Base-by-base conservation (phyloP, 2,888 invertebrate species). In the Dolichopus griseipennis region DNA sequence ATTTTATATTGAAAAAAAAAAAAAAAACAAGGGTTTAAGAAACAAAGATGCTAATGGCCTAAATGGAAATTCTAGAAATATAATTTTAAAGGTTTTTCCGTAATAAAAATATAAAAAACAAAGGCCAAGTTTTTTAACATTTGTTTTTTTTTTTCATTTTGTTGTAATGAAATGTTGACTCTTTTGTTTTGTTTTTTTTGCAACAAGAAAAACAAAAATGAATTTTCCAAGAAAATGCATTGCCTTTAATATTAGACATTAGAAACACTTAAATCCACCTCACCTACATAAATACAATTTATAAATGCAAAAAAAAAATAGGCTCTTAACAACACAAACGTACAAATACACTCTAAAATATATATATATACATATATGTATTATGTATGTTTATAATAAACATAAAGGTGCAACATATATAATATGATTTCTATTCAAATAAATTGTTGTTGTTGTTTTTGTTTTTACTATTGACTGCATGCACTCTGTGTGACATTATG, bases 41-140 rank as follows among this genome's bases (percentile, higher is more conserved):
- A 52, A 52, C n/a, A 52, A 52, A 52, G 18, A 52, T 52, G 52
- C 52, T 52, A 52, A 52, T 52, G 52, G 52, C 52, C 52, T 52
- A 52, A 52, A 52, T 52, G 52, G 52, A 52, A 37, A 52, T 52
- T 52, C 52, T 52, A 52, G 52, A 15, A 27, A 52, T 52, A 18
- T 52, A 52, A 52, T 52, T 52, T 52, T 27, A 52, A 6, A 18
- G 18, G 52, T 52, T 52, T 52, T 52, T 18, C 52, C 52, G 52
- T 52, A 52, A 52, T 27, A 27, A 27, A 27, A 27, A 27, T 4
- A 27, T 4, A 52, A 52, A 52, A 52, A 52, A 52, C 52, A 52
- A 52, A 52, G 52, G 52, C 52, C 52, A 52, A 52, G 52, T 18
- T 52, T 12, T 43, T 52, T 52, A 52, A 18, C 15, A 12, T 52